These are phyloP conservation scores for Chlamydotis undulata DNA, from an alignment of 2,113 vertebrate genomes.

Conservation along the genomic window DNA sequence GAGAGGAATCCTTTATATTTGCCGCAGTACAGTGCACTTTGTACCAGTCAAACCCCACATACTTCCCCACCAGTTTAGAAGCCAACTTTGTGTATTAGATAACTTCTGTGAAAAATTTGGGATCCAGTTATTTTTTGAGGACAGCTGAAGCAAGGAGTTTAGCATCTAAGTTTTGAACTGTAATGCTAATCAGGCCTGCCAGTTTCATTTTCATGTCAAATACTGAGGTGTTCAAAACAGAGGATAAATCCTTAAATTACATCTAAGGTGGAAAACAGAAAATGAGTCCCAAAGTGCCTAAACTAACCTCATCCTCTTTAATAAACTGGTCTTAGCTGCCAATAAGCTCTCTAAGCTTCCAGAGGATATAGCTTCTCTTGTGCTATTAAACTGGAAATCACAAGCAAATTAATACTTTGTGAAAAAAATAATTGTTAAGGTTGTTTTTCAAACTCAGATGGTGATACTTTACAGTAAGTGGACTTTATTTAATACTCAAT, in stretches of 20 bases:
- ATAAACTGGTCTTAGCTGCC: neutral
- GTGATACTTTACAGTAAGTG: slow-evolving; percentile 45
- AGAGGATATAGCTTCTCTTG: neutral
- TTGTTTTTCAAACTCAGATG: slow-evolving; percentile 41
- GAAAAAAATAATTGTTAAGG: neutral
- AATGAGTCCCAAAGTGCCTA: neutral
- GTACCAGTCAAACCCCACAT: accelerated
- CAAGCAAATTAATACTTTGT: neutral
- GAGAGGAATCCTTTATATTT: accelerated
- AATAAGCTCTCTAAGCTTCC: neutral
- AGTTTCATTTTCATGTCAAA: neutral
- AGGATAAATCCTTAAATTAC: neutral
- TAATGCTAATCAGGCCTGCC: neutral
- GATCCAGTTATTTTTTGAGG: neutral
- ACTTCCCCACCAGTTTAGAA: neutral
- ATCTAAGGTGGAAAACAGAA: neutral
- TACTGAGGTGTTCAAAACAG: neutral
- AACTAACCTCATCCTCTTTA: neutral
- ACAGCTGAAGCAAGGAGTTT: neutral
- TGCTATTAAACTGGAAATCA: neutral
- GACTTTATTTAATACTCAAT: slow-evolving; percentile 71
- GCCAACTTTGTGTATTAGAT: neutral
- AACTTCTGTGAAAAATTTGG: accelerated
- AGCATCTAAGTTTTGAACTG: neutral
- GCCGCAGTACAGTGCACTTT: accelerated